These are phyloP conservation scores for Apamea anceps DNA, from an alignment of 2,888 invertebrate species.

Conservation along the genomic window DNA sequence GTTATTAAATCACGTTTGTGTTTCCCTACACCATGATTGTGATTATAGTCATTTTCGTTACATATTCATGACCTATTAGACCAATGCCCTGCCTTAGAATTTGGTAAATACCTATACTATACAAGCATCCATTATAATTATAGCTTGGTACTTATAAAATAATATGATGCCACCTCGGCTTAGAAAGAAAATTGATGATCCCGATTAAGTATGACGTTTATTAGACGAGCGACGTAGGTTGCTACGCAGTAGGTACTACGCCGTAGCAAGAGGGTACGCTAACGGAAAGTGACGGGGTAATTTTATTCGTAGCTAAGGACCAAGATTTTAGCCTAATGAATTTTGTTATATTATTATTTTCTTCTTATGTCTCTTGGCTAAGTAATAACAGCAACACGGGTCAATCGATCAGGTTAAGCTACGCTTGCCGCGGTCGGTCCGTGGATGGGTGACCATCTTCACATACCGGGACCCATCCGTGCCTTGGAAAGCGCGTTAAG, in stretches of 20 bases:
- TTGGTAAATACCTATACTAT: background rate
- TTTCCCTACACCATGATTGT: no score
- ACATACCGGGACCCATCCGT: no score
- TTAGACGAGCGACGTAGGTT: slow-evolving; percentile 24
- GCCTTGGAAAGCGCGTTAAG: background rate
- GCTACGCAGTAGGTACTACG: slow-evolving; percentile 31
- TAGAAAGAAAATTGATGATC: slow-evolving; percentile 37
- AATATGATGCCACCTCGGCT: slow-evolving; percentile 20
- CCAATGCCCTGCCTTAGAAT: background rate
- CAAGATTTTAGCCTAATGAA: background rate
- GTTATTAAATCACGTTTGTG: no score
- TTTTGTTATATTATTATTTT: background rate
- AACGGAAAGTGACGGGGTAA: slow-evolving; percentile 26
- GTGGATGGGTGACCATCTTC: background rate
- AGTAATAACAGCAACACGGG: background rate
- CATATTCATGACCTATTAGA: background rate
- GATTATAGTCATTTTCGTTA: no score
- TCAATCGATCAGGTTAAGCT: background rate
- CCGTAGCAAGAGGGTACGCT: slow-evolving; percentile 44
- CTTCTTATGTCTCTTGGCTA: background rate
- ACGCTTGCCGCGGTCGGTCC: background rate
- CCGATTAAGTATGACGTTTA: slow-evolving; percentile 41
- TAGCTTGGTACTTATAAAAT: slow-evolving; percentile 16
- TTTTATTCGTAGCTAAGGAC: slow-evolving; percentile 23
- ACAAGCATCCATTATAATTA: slow-evolving; percentile 7